Evolutionary conservation across 2,888 invertebrate genomes (phyloP), one percentile per base, ranked within the genome.

Genomic region (Callosobruchus maculatus): DNA sequence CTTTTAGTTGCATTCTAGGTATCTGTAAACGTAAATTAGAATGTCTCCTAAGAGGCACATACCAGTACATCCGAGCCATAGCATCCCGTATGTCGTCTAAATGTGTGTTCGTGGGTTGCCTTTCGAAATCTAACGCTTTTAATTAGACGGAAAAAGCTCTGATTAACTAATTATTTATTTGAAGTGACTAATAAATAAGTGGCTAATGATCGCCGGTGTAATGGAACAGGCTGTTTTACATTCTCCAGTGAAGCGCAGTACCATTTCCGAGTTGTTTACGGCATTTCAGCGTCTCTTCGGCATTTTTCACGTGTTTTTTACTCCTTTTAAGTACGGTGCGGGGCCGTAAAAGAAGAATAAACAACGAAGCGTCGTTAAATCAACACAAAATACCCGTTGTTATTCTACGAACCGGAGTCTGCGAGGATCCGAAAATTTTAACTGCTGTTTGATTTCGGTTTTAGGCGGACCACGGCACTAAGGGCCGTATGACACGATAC

Each of bases 231-330:
- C 49, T 49, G 18, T 49, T 49, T 49, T 49, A 49, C 49, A 49
- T 49, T 49, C 49, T 13, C 49, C 7, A 13, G 5, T 18, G 49
- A 49, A 13, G 49, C 49, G 7, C 18, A 49, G 7, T 49, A 49
- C 49, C 74, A 22, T 71, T 74, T 71, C 72, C 71, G 20, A 70
- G 68, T 74, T 74, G 74, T 74, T 74, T 74, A 74, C 72, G 72
- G 68, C 70, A 70, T 74, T 71, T 71, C 70, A 74, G 69, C 31
- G 74, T 74, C 74, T 74, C 70, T 66, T 69, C 18, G 13, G 49
- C 49, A 49, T 49, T 49, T 30, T 49, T 49, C 49, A 49, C 49
- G 7, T 18, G 13, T 49, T 49, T 49, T 49, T 13, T 7, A 18
- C 49, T 49, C 7, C 49, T 49, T 18, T 49, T 49, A 49, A 49